These are phyloP conservation scores for Rhabdomys pumilio DNA, from an alignment of 2,797 vertebrate genomes.

Conservation along the genomic window DNA sequence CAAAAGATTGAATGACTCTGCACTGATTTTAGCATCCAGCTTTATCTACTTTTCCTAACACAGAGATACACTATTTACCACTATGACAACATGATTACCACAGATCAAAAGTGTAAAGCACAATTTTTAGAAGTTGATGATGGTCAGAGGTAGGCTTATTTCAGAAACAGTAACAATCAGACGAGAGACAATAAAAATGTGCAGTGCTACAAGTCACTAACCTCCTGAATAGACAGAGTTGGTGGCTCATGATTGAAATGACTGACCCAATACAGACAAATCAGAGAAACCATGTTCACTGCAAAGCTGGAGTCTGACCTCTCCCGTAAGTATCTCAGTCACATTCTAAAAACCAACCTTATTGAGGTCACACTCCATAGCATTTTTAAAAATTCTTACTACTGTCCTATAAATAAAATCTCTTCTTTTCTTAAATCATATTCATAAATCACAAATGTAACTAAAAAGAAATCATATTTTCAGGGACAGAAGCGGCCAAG, in stretches of 20 bases:
- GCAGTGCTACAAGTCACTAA: slow-evolving; percentile 12
- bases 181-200: slow-evolving; percentile 22
- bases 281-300: slow-evolving; percentile 67
- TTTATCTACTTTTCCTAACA: not conserved
- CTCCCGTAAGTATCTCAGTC: slow-evolving; percentile 56
- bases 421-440: slow-evolving; percentile 48
- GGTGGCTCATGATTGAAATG: slow-evolving; percentile 70
- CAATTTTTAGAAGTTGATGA: slow-evolving; percentile 28
- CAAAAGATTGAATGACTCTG: not conserved
- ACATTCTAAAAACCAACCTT: slow-evolving; percentile 64
- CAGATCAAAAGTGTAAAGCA: slow-evolving; percentile 38
- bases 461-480: slow-evolving; percentile 51
- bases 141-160: not conserved
- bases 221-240: slow-evolving; percentile 25
- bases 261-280: slow-evolving; percentile 56
- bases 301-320: slow-evolving; percentile 56
- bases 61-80: not conserved
- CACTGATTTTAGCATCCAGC: not conserved
- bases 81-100: not conserved
- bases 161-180: slow-evolving; percentile 69
- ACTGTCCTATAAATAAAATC: slow-evolving; percentile 10
- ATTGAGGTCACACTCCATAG: slow-evolving; percentile 46
- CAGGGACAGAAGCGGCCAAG: not conserved
- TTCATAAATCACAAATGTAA: slow-evolving; percentile 51
- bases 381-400: slow-evolving; percentile 26